Base-by-base conservation (phyloP, 2,888 invertebrate genomes). In the Pandemis corylana region DNA sequence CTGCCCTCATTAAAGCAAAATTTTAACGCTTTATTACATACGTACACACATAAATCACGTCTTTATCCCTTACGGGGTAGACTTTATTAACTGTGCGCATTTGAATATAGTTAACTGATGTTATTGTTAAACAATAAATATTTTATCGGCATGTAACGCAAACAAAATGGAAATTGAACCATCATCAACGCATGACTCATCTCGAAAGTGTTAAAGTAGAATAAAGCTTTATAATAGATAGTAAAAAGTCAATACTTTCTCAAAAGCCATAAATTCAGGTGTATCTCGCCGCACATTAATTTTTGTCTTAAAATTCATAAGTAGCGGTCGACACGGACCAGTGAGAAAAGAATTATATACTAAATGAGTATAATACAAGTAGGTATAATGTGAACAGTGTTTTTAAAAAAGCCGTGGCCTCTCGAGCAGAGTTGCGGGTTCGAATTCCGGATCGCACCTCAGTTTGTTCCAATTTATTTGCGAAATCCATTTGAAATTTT, bases 281-380 rank as follows among this genome's bases (percentile, higher is more conserved):
- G 69, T 65, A 68, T 65, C 68, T 15, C 36, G 66, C 68, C 9
- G 56, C 62, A 53, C 63, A 68, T 68, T 68, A 51, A 74, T 74
- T 74, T 74, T 74, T 65, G 49, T 69, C 73, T 74, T 69, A 65
- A 74, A 65, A 65, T 65, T 69, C 59, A 68, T 72, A 67, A 67
- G 61, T 62, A 67, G 62, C 72, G 51, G 28, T 41, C 64, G 49
- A 65, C 62, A 56, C 72, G 36, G 20, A 56, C 64, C 61, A 69
- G 73, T 59, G 64, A 65, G 73, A 72, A 63, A 62, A 65, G 64
- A 72, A 72, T 61, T 36, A 36, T 28, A 28, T 72, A 66, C 61
- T 68, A 69, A 64, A 73, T 69, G 73, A 73, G 68, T 49, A 69
- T 73, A 49, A 36, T 36, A 36, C 28, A 36, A 36, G 28, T 36